Percentiles rank a stretch among this genome's conserved stretches.
Conservation (phyloP, 2,888 invertebrate genomes). For the Andrena chrysosceles region DNA sequence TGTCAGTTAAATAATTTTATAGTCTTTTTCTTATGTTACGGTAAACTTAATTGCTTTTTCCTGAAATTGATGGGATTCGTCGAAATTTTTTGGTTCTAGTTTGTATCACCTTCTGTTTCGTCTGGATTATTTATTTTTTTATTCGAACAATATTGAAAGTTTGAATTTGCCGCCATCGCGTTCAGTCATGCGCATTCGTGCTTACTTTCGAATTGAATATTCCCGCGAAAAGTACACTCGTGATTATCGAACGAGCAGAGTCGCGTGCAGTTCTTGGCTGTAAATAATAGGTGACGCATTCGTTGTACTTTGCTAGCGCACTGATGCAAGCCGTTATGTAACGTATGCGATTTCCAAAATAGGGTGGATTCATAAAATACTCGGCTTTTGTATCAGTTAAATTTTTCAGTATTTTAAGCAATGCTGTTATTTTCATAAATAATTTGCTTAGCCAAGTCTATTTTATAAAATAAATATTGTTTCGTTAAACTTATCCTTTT, state of each 20-base stretch:
- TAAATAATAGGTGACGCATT: slow-evolving; percentile 49
- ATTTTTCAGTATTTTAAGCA: too few relatives aligned
- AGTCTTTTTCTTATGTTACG: background rate
- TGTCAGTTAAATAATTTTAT: background rate
- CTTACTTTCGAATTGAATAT: slow-evolving; percentile 24
- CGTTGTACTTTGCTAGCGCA: slow-evolving; percentile 5
- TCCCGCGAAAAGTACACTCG: slow-evolving; percentile 28
- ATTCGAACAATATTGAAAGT: background rate
- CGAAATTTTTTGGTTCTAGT: background rate
- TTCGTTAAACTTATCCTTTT: too few relatives aligned
- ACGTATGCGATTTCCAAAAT: background rate
- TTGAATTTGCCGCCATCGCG: background rate
- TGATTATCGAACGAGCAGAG: slow-evolving; percentile 44
- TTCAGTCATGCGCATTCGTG: background rate
- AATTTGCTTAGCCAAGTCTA: too few relatives aligned
- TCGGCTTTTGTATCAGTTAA: too few relatives aligned
- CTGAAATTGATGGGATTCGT: background rate
- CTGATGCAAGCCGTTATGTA: slow-evolving; percentile 6
- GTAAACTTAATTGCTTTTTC: background rate
- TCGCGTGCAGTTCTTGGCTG: slow-evolving; percentile 1
- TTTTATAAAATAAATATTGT: too few relatives aligned
- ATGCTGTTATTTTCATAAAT: too few relatives aligned
- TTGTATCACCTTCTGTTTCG: background rate
- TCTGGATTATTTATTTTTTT: background rate
- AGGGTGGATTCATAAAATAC: too few relatives aligned